phyloP scores from a whole-genome alignment of 2,797 vertebrate species.

The Vultur gryphus region DNA sequence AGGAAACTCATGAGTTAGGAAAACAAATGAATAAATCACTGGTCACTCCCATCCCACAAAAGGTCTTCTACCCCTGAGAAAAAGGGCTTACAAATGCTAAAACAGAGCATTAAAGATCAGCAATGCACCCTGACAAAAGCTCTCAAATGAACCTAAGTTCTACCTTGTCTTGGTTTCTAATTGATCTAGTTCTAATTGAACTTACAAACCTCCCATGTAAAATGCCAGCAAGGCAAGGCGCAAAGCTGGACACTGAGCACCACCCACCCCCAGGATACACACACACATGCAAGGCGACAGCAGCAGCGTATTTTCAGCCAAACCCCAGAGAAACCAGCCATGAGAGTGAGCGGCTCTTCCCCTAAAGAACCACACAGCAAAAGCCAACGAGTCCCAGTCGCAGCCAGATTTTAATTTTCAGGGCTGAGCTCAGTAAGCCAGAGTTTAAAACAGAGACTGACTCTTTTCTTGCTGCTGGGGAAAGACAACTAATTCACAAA shows the following conservation, averaged over 20 bases:
- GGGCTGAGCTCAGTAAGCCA: neutral
- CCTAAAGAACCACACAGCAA: neutral
- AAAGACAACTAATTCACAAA: neutral
- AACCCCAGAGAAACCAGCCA: neutral
- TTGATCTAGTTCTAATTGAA: neutral
- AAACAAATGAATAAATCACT: neutral
- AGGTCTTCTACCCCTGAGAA: neutral
- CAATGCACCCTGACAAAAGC: neutral
- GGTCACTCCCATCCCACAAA: neutral
- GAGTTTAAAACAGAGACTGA: neutral
- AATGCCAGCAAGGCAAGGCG: neutral
- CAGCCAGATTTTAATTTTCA: neutral
- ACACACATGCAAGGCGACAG: rapidly evolving
- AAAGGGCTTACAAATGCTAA: neutral
- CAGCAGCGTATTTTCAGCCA: neutral
- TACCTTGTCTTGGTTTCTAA: neutral
- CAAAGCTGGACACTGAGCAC: neutral
- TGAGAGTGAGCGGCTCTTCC: neutral
- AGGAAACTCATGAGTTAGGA: neutral
- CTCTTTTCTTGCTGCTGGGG: neutral
- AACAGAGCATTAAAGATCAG: neutral
- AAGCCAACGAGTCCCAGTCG: neutral
- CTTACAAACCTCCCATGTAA: neutral
- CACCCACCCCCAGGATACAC: no score
- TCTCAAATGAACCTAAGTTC: neutral